Conservation (phyloP, 2,888 invertebrate genomes). For the Bedellia somnulentella region DNA sequence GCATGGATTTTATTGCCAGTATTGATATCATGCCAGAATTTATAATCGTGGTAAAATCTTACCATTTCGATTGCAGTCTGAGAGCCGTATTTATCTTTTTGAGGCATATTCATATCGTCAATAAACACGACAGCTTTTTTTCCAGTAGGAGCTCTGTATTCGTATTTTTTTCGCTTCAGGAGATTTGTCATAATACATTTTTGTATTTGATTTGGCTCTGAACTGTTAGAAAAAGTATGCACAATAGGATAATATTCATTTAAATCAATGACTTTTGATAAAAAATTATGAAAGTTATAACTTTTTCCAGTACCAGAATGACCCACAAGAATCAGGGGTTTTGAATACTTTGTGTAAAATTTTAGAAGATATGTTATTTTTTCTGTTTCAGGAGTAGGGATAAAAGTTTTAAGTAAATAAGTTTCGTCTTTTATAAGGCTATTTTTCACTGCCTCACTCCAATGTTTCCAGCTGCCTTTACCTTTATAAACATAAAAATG, state of each 20-base stretch:
- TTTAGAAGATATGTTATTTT: slow-evolving; percentile 76
- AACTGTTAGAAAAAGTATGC: slow-evolving; percentile 82
- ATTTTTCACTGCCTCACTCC: slow-evolving; percentile 73
- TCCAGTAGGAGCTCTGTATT: slow-evolving; percentile 75
- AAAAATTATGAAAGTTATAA: slow-evolving; percentile 72
- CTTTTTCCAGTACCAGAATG: slow-evolving; percentile 89
- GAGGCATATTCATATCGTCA: slow-evolving; percentile 88
- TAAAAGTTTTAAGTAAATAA: slow-evolving; percentile 69
- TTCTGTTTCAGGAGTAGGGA: slow-evolving; percentile 86
- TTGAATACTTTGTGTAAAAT: slow-evolving; percentile 70
- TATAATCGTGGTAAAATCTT: slow-evolving; percentile 81
- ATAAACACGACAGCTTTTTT: slow-evolving; percentile 76
- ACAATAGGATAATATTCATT: slow-evolving; percentile 75
- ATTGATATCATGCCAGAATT: slow-evolving; percentile 86
- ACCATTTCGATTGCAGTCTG: slow-evolving; percentile 85
- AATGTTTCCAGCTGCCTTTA: slow-evolving; percentile 86
- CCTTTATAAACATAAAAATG: slow-evolving; percentile 79
- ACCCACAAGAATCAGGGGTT: slow-evolving; percentile 74
- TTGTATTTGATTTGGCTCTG: slow-evolving; percentile 80
- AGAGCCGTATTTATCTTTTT: slow-evolving; percentile 79
- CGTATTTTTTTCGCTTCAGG: slow-evolving; percentile 69
- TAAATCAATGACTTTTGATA: slow-evolving; percentile 69
- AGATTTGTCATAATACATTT: slow-evolving; percentile 74
- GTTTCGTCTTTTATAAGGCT: slow-evolving; percentile 58
- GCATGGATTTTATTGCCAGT: slow-evolving; percentile 79